Base-by-base conservation (phyloP, 23 tunicate genomes). In the Trididemnum miniatum region DNA sequence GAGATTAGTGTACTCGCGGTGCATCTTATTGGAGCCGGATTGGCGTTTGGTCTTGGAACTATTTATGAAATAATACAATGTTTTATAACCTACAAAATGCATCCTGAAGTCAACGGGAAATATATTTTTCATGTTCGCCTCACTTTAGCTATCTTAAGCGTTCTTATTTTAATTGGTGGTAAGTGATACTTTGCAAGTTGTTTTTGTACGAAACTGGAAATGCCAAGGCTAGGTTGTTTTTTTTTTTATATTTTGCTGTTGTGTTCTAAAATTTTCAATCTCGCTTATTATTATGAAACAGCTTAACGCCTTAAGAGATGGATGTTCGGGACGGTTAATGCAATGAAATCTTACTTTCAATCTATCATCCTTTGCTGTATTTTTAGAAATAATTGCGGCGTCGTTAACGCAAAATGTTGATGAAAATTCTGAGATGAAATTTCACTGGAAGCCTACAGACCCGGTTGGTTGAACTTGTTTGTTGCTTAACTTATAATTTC, bases 61-160 rank as follows among this genome's bases (percentile, higher is more conserved):
- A 26, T 87, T 1, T 92, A 92, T 73, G 97, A 84, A 26, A 64
- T 79, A 26, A 79, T 92, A 26, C 97, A 92, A 38, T 23, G 86
- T 20, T 87, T 78, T 60, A 92, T 92, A 18, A 82, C 97, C n/a
- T 83, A 92, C 82, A 92, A 92, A 87, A 92, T 92, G 97, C 79
- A 87, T 66, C 97, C 97, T 20, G 97, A 92, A 66, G 84, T 92
- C 20, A 92, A 92, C 64, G 92, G 97, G 34, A 87, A 74, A 65
- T 37, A 33, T 18, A 63, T 92, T 40, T 87, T 82, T 65, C 86
- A 84, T 79, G 81, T 84, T 25, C 82, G 97, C 26, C 77, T 92
- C 1, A 65, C 64, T 7, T 77, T 92, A n/a, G 71, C 92, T 1
- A 20, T 73, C 31, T 5, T 83, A 0, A 71, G 86, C 73, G 35